Evolutionary conservation across 2,888 invertebrate species (phyloP), one percentile per base, ranked within the genome.

Genomic region (Agrotis segetum): DNA sequence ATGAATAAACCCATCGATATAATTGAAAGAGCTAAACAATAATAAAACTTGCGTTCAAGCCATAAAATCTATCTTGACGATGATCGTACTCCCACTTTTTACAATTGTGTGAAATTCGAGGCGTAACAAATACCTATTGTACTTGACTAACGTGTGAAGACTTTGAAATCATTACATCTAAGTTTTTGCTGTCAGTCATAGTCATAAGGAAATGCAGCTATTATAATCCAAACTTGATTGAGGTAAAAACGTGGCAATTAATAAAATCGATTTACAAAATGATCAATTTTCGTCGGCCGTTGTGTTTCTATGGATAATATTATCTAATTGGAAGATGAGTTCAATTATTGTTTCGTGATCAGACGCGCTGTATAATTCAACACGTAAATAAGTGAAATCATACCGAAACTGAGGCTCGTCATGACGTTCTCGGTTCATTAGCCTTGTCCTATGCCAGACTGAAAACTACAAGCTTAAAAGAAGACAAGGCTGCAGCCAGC

Each of bases 351-450:
- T 88, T 92, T 92, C 92, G 91, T 92, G 93, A 89, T 90, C 88
- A 83, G 84, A 88, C 84, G 71, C 76, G 76, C 88, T 88, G 85
- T 87, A 86, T 88, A 88, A 89, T 82, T 86, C 87, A 89, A 89
- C 90, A 91, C 80, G 81, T 88, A 88, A 91, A 90, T 88, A 91
- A 93, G 93, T 93, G 94, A 95, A 95, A 95, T 94, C 94, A 92
- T 87, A 85, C 87, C 82, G 83, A 91, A 89, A 88, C 85, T 87
- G 88, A 91, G 88, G 89, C 86, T 85, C 89, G 87, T 88, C 89
- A 89, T 90, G 89, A 88, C 80, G 84, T 92, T 92, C 83, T 89
- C 91, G 92, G 92, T 92, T 92, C 92, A 93, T 91, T 92, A 92
- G 86, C 88, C 90, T 86, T 87, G 87, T 89, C 90, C 89, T 91